Evolutionary conservation across 2,797 vertebrate species (phyloP), one percentile per base, ranked within the genome.

Genomic region (Bradypodion ventrale): DNA sequence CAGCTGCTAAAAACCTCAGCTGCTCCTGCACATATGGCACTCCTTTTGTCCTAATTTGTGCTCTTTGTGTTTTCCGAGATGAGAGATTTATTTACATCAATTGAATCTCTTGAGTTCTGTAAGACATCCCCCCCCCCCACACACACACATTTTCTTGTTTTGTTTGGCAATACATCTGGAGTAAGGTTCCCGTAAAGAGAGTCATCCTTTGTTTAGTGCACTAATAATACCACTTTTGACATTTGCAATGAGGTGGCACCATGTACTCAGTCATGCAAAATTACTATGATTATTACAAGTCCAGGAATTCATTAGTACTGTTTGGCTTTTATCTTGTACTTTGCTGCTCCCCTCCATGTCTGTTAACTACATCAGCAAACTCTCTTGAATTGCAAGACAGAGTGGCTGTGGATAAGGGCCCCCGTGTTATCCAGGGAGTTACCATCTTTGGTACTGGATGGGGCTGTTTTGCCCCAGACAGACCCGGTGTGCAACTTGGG

Each of bases 1-100:
- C 59, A 66, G 82, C 66, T 81, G 82, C n/a, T 87, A 65, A 80
- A 81, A 76, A 32, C n/a, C 42, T 84, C 59, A 66, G 82, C 66
- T 81, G 82, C n/a, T 87, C 73, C 73, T 72, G 56, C 68, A 73
- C 35, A 65, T 81, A 84, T 83, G 77, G 42, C 78, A 80, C 44
- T 42, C 66, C 37, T 72, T 78, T 66, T 77, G 73, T 81, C 68
- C 72, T 81, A 84, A 72, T 84, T 84, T 73, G 44, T 63, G 49
- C 77, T 81, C 29, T 60, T 81, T 80, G 73, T 80, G 40, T 59
- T 70, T 72, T 63, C 5, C 65, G 29, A 44, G 78, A 73, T 77
- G 59, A 72, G 56, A 66, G 16, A 56, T 25, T 81, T 80, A 72
- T 76, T 70, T 81, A 73, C 74, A 76, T 81, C 78, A 81, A 16